These are phyloP conservation scores for Priocnemis perturbator DNA, from an alignment of 2,888 invertebrate genomes.

Conservation along the genomic window DNA sequence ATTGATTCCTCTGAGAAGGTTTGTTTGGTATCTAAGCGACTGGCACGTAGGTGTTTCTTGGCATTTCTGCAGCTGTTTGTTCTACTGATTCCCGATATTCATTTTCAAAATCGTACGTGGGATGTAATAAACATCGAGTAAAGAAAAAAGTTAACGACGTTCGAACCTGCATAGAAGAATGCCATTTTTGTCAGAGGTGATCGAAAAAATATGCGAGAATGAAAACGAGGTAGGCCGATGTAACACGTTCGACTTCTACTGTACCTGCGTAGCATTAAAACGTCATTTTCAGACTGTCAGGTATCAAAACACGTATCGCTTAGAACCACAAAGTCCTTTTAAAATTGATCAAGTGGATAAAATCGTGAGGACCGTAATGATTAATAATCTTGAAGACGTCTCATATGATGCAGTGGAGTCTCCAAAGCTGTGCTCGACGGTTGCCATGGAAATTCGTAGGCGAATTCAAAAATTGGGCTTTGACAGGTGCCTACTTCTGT, in stretches of 20 bases:
- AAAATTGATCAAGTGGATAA: conserved; percentile 79
- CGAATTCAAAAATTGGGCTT: conserved; percentile 81
- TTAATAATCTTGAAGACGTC: conserved; percentile 78
- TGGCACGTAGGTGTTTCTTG: too few relatives aligned
- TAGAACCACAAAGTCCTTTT: conserved; percentile 81
- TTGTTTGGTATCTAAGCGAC: too few relatives aligned
- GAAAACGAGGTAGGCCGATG: conserved; percentile 1
- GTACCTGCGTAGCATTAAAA: neutral
- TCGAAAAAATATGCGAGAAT: neutral
- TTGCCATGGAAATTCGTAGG: conserved; percentile 79
- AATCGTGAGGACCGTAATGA: conserved; percentile 79
- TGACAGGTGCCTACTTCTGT: conserved; percentile 78
- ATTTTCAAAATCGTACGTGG: too few relatives aligned
- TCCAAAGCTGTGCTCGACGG: conserved; percentile 77
- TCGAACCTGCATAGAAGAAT: neutral
- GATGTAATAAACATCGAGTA: too few relatives aligned
- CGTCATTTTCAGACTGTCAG: neutral
- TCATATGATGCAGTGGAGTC: conserved; percentile 80
- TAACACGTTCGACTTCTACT: neutral
- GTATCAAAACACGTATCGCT: conserved; percentile 79
- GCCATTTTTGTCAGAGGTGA: neutral
- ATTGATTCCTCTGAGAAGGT: too few relatives aligned
- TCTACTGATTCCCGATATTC: too few relatives aligned
- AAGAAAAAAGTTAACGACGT: too few relatives aligned
- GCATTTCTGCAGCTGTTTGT: too few relatives aligned